These are phyloP conservation scores for Tetrao urogallus DNA, from an alignment of 2,113 vertebrate species.

Conservation along the genomic window DNA sequence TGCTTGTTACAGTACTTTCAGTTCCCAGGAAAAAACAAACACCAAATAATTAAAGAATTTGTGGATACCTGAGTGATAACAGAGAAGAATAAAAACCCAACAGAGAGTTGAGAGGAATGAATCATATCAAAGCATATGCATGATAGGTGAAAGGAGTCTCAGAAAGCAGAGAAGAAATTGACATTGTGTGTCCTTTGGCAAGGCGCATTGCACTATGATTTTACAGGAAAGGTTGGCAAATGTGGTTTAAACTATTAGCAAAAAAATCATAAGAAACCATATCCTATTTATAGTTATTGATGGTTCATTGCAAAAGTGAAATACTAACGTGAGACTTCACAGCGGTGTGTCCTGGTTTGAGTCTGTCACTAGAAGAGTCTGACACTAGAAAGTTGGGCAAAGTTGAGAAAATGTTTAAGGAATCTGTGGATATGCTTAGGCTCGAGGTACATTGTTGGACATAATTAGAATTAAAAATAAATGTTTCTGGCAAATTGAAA, in stretches of 20 bases:
- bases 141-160: not conserved
- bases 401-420: not conserved
- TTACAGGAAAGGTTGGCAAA: not conserved
- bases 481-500: not conserved
- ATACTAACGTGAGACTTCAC: not conserved
- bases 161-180: not conserved
- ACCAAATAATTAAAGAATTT: not conserved
- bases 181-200: not conserved
- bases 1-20: not conserved
- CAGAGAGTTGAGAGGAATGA: not conserved
- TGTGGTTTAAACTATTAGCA: not conserved
- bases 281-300: not conserved
- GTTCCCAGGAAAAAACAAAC: not conserved
- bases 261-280: not conserved
- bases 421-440: accelerated
- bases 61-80: not conserved
- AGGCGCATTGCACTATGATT: not conserved
- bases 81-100: not conserved
- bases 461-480: not conserved
- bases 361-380: not conserved
- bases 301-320: not conserved
- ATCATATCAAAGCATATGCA: not conserved
- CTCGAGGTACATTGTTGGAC: not conserved
- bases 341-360: not conserved
- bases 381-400: not conserved